Base-by-base conservation (phyloP, 64 coral and sea anemone species). In the Porites lutea region DNA sequence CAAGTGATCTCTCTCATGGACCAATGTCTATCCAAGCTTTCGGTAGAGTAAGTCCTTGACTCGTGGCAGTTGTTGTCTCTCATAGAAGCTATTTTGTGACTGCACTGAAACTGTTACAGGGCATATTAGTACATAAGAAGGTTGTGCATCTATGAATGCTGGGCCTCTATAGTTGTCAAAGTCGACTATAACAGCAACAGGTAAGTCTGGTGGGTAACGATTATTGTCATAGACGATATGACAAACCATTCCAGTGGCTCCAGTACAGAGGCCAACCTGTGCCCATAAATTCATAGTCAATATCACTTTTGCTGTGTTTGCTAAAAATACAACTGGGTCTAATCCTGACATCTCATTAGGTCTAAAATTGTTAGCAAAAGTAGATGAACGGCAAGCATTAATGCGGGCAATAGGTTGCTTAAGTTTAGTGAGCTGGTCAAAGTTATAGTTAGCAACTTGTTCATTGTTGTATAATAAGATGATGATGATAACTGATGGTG, bases 21-120 rank as follows among this genome's bases (percentile, higher is more conserved):
- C 81, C 90, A 66, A 92, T 92, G 86, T 92, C 79, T 59, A 92
- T 86, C 89, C 90, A 92, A 63, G 80, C 90, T 76, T 92, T 92
- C 48, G 80, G 55, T 8, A 92, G 59, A 74, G 89, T 91, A 10
- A 91, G 77, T 13, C 89, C 89, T 45, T 91, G 78, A 20, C 67
- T 61, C 71, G 75, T 60, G 88, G 75, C 52, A 89, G 88, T 68
- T 89, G 88, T 89, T 89, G 88, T 48, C 88, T 89, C 62, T 77
- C 87, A 89, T 77, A 73, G 18, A 77, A 14, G 78, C 54, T 62
- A 89, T 78, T 89, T 76, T 48, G 63, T 65, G 88, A 89, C 59
- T 67, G 74, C 79, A 65, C 79, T 18, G 75, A 89, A 18, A 89
- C 61, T 50, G 88, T 89, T 52, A 79, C 74, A 65, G 87, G 87